Base-by-base conservation (phyloP, 2,888 invertebrate species). In the Eurytoma californica region DNA sequence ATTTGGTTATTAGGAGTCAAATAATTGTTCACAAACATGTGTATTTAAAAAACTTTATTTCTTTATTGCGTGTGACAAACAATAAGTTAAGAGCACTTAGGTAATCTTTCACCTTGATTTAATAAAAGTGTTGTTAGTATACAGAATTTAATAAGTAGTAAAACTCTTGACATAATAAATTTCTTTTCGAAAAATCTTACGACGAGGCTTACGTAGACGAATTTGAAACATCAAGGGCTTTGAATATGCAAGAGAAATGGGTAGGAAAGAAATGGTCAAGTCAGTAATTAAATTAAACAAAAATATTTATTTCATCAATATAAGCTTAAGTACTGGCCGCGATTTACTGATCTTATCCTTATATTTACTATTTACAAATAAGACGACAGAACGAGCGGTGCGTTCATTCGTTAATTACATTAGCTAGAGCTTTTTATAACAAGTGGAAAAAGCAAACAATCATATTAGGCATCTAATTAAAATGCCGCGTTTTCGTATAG, bases 271-370 rank as follows among this genome's bases (percentile, higher is more conserved):
- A 73, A 72, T 53, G 24, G 16, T 55, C 82, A 20, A 55, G 3
- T 63, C 18, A 24, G 20, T 5, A 55, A 20, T 80, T 77, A 79
- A 81, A 73, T 81, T 82, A 80, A 80, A 85, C 83, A 86, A 83
- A 85, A 83, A 84, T 85, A 86, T 83, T 86, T 87, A 86, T 81
- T 81, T 79, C 65, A 69, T 81, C 69, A 79, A 73, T 69, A 79
- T 76, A 81, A 79, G 79, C 69, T 76, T 83, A 82, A 85, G 86
- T 88, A 88, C 89, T 88, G 88, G 88, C 89, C 88, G 84, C 84
- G 84, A 83, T 84, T 85, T 83, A 72, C 67, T 78, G 60, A 79
- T 80, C 80, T 73, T 63, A 68, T 39, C 58, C 75, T 81, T 79
- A 82, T 68, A 82, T 69, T 60, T 78, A 80, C 77, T 80, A 83